A percentile compares a stretch with the other conserved stretches of the same genome.
These are phyloP conservation scores for Eupristina koningsbergeri DNA, from an alignment of 1,140 invertebrate species.

Conservation along the genomic window DNA sequence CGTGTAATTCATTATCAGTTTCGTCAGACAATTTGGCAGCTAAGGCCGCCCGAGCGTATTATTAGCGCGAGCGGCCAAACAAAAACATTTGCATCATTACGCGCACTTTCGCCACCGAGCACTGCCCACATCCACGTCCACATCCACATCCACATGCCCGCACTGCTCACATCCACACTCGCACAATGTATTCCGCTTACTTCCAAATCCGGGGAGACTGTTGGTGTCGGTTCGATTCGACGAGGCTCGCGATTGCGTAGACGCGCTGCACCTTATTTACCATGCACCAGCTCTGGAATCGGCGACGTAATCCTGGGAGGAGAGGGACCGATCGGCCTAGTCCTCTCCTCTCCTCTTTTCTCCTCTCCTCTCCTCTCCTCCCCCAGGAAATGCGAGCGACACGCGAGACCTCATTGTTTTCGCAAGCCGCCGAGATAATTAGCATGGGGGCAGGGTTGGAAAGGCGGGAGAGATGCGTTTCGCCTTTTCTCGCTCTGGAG, in stretches of 20 bases:
- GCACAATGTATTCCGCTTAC: slow-evolving; percentile 31
- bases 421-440: no score
- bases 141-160: neutral
- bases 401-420: slow-evolving; percentile 21
- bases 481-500: no score
- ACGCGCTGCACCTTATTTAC: slow-evolving; percentile 21
- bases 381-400: no score
- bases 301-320: no score
- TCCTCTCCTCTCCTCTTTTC: no score
- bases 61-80: neutral
- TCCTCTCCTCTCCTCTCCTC: no score
- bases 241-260: slow-evolving; percentile 25
- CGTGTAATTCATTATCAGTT: neutral
- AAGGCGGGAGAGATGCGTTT: no score
- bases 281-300: neutral
- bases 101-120: neutral
- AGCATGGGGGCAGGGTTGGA: no score
- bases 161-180: neutral
- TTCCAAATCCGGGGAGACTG: slow-evolving; percentile 50
- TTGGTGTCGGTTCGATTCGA: no score
- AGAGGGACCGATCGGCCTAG: slow-evolving; percentile 1
- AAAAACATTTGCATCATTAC: slow-evolving; percentile 1
- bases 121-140: neutral
- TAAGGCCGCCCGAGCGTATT: neutral
- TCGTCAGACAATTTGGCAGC: neutral